Conservation (phyloP, 2,113 vertebrate genomes). For the Lampris incognitus region DNA sequence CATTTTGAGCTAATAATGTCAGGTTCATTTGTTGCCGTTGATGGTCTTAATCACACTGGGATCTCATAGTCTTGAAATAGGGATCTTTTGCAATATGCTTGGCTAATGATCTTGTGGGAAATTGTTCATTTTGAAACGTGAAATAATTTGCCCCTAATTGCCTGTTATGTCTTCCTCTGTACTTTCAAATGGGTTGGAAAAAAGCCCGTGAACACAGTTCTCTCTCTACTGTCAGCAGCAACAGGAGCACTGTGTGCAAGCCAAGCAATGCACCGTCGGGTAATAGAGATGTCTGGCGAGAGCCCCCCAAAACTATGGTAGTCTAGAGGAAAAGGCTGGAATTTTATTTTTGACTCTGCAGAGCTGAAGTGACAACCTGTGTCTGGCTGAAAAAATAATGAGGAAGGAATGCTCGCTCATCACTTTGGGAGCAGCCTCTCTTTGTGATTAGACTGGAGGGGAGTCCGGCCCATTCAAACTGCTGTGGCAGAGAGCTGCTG, state of each 20-base stretch:
- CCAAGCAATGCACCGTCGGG: constrained; percentile 43
- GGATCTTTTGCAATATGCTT: neutral
- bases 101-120: neutral
- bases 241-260: constrained; percentile 38
- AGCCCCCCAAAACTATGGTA: constrained; percentile 51
- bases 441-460: constrained; percentile 52
- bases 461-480: constrained; percentile 26
- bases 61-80: neutral
- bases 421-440: constrained; percentile 54
- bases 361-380: constrained; percentile 79
- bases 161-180: neutral
- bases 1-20: constrained; percentile 24
- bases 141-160: neutral
- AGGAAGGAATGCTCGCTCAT: constrained; percentile 67
- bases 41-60: neutral
- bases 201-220: constrained; percentile 33
- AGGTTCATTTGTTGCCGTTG: neutral
- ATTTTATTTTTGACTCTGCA: constrained; percentile 78
- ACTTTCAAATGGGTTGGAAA: constrained; percentile 26
- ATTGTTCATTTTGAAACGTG: neutral
- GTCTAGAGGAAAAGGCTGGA: constrained; percentile 48
- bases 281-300: constrained; percentile 76
- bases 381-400: constrained; percentile 79
- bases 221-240: constrained; percentile 58
- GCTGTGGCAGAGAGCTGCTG: constrained; percentile 34